Conservation (phyloP, 2,888 invertebrate species). For the Piscicola geometra region DNA sequence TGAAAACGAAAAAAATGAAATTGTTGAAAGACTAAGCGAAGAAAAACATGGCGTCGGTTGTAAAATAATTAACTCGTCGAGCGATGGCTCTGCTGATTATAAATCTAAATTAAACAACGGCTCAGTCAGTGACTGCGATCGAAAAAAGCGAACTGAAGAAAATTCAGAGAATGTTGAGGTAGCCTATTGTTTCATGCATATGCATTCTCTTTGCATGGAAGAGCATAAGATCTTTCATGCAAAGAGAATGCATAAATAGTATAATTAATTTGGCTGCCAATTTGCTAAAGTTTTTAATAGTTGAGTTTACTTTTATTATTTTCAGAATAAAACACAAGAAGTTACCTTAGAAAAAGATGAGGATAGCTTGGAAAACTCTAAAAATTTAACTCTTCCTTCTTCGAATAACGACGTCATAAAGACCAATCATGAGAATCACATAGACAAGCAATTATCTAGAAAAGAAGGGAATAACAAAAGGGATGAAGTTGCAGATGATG, state of each 20-base stretch:
- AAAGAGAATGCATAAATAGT: background rate
- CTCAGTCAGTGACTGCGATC: background rate
- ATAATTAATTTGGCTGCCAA: background rate
- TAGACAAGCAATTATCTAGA: background rate
- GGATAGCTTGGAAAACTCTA: no score
- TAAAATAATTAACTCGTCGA: background rate
- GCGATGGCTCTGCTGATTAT: background rate
- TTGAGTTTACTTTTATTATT: background rate
- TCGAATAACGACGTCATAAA: background rate
- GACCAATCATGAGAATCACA: background rate
- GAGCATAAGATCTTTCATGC: no score
- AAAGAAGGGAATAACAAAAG: no score
- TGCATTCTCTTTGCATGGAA: no score
- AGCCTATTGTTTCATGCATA: no score
- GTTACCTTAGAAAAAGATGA: no score
- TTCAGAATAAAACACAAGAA: no score
- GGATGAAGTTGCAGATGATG: background rate
- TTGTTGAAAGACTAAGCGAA: background rate
- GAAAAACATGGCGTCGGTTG: slow-evolving; percentile 12
- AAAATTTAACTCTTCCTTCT: background rate
- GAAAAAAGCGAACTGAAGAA: background rate
- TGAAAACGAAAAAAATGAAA: background rate
- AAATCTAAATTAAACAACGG: background rate
- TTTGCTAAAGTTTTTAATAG: background rate
- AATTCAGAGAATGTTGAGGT: background rate